A percentile compares a stretch with the other conserved stretches of the same genome.
phyloP scores from a whole-genome alignment of 2,797 vertebrate species.

The Melanotaenia boesemani region DNA sequence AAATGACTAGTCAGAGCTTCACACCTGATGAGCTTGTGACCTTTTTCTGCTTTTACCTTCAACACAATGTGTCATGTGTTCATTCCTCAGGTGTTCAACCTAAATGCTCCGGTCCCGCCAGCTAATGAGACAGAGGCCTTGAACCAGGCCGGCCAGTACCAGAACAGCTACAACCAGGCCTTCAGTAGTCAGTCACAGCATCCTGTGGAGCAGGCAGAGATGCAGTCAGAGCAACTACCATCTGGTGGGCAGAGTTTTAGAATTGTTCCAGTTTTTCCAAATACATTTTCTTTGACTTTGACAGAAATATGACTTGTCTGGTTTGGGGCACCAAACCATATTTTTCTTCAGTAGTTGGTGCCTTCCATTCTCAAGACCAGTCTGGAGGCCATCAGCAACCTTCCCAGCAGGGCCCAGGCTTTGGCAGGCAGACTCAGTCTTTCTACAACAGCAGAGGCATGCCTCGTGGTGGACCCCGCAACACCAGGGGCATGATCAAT shows the following conservation, averaged over 20 bases:
- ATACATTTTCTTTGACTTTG: not conserved
- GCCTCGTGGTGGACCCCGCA: constrained; percentile 92
- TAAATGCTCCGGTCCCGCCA: constrained; percentile 97
- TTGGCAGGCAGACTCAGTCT: constrained; percentile 90
- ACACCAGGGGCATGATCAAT: constrained; percentile 93
- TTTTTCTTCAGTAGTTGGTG: constrained; percentile 84
- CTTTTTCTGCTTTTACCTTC: constrained; percentile 62
- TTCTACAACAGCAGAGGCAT: constrained; percentile 96
- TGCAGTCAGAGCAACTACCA: constrained; percentile 94
- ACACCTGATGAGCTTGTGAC: constrained; percentile 47
- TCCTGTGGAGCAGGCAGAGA: constrained; percentile 92
- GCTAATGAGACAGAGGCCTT: constrained; percentile 93
- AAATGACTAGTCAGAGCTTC: constrained; percentile 43
- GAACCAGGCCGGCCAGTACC: constrained; percentile 92
- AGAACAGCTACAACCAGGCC: constrained; percentile 93
- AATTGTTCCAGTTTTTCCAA: not conserved
- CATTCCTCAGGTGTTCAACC: constrained; percentile 92
- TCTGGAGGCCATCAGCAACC: constrained; percentile 81
- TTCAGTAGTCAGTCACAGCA: constrained; percentile 91
- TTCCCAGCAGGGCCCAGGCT: constrained; percentile 88
- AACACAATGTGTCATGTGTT: constrained; percentile 60
- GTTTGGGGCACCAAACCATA: constrained; percentile 1
- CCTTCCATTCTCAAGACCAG: constrained; percentile 95
- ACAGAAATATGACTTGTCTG: constrained; percentile 7
- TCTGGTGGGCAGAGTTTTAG: constrained; percentile 84